phyloP scores from a whole-genome alignment of 2,113 vertebrate species.

The Sinocyclocheilus grahami region DNA sequence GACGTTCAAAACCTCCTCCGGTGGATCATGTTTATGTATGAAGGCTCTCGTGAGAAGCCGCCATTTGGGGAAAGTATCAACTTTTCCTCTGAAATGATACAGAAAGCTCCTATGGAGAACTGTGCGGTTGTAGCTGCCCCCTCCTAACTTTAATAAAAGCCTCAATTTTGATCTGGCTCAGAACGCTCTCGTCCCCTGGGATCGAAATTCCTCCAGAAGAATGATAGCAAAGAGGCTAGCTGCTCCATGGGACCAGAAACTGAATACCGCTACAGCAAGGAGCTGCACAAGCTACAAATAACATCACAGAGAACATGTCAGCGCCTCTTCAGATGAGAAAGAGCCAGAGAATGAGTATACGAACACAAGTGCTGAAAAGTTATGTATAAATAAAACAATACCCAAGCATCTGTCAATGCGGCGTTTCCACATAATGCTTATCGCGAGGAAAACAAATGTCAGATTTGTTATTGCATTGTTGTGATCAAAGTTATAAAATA shows the following conservation, averaged over 20 bases:
- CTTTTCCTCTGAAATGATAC: slow-evolving; percentile 16
- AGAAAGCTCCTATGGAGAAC: slow-evolving; percentile 39
- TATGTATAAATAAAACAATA: slow-evolving; percentile 4
- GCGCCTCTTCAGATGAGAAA: slow-evolving; percentile 6
- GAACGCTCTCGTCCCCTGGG: slow-evolving; percentile 5
- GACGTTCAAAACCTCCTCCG: slow-evolving; percentile 25
- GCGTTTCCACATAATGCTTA: not conserved
- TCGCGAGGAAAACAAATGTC: not conserved
- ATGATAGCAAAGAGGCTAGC: slow-evolving; percentile 15
- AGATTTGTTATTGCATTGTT: slow-evolving; percentile 5
- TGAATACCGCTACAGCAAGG: slow-evolving; percentile 26
- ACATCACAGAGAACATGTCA: slow-evolving; percentile 35
- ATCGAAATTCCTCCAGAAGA: slow-evolving; percentile 28
- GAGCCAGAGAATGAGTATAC: slow-evolving; percentile 6
- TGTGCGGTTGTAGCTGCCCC: not conserved
- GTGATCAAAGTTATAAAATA: slow-evolving; percentile 7
- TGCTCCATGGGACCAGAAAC: slow-evolving; percentile 29
- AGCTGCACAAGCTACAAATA: slow-evolving; percentile 38
- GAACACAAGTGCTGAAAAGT: not conserved
- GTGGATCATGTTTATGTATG: slow-evolving; percentile 36
- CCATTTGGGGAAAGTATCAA: slow-evolving; percentile 26
- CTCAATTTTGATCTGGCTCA: slow-evolving; percentile 43
- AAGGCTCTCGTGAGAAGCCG: slow-evolving; percentile 50
- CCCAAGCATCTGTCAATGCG: slow-evolving; percentile 22
- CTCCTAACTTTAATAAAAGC: slow-evolving; percentile 48